These are phyloP conservation scores for Antechinus stuartii DNA, from an alignment of 2,113 vertebrate genomes.

Conservation along the genomic window DNA sequence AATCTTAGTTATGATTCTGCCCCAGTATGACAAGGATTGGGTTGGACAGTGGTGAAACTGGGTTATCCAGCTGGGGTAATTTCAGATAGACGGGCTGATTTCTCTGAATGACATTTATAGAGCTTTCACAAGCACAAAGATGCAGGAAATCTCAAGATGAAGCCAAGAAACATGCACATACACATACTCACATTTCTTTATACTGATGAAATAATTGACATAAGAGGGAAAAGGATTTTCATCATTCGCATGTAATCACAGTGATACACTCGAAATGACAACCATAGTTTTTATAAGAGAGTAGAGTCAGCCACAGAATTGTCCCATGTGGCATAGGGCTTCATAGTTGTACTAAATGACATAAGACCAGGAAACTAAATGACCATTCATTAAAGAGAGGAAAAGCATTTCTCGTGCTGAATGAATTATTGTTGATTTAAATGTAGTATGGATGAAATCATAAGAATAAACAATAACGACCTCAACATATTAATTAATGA, in stretches of 20 bases:
- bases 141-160: background rate
- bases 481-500: background rate
- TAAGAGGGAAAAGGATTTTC: background rate
- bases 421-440: background rate
- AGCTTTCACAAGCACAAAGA: background rate
- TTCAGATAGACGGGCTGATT: background rate
- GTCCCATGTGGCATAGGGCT: background rate
- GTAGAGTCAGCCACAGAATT: background rate
- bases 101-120: background rate
- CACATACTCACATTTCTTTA: background rate
- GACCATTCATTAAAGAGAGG: background rate
- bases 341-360: background rate
- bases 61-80: background rate
- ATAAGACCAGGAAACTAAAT: background rate
- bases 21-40: background rate
- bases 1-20: background rate
- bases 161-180: background rate
- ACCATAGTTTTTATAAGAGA: background rate
- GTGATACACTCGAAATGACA: background rate
- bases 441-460: background rate
- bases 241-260: background rate
- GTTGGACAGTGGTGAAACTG: background rate
- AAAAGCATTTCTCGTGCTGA: background rate
- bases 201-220: background rate
- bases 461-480: background rate